Conservation (phyloP, 37 sponge, comb jelly and placozoan genomes). For the Diacarnus erythraeanus region DNA sequence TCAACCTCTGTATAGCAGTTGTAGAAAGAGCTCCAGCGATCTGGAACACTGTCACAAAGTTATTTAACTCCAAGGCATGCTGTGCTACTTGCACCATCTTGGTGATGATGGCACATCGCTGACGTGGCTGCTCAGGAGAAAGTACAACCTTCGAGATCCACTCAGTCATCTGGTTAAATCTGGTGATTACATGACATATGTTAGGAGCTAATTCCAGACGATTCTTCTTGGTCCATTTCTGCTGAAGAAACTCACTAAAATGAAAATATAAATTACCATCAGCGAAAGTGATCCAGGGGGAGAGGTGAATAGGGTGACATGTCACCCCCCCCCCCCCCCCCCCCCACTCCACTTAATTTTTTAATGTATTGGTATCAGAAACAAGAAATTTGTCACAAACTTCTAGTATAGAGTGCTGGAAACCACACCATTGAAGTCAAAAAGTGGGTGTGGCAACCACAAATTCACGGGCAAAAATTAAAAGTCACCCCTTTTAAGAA, state of each 20-base stretch:
- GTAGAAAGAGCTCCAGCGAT: conserved; percentile 45
- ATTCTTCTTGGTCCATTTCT: conserved; percentile 74
- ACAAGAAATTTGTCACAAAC: no score
- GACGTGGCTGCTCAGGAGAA: conserved; percentile 21
- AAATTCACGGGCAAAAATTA: no score
- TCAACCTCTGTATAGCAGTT: conserved; percentile 48
- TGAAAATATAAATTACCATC: conserved; percentile 2
- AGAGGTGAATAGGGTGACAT: no score
- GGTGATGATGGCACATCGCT: conserved; percentile 38
- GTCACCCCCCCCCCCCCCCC: no score
- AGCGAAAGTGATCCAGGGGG: neutral
- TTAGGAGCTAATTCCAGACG: conserved; percentile 60
- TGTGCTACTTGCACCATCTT: conserved; percentile 41
- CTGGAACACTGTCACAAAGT: conserved; percentile 65
- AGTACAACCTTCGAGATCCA: conserved; percentile 58
- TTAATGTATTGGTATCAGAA: no score
- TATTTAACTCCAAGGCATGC: conserved; percentile 26
- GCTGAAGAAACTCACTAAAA: conserved; percentile 61
- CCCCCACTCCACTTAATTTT: no score
- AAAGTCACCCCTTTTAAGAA: no score
- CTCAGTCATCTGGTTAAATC: conserved; percentile 63
- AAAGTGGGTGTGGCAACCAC: no score
- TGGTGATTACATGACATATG: conserved; percentile 49
- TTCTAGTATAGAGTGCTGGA: no score
- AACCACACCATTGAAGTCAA: no score